Evolutionary conservation across 1,140 invertebrate species (phyloP).

Genomic region (Panagrolaimus sp.): DNA sequence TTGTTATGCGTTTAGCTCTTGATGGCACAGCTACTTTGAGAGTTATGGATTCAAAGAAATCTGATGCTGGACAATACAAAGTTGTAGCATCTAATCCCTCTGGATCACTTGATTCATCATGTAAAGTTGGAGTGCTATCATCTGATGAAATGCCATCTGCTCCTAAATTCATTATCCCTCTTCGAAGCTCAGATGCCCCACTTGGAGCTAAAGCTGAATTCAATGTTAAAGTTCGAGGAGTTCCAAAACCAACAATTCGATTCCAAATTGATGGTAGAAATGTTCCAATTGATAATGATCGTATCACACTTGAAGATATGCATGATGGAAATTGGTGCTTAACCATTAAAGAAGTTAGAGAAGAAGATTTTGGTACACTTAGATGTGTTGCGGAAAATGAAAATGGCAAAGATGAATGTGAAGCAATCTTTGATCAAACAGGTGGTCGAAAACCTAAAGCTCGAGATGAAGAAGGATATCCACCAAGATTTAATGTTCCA

Average conservation of each 20-base stretch:
- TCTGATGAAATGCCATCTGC: constrained; percentile 41
- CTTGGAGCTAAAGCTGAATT: constrained; percentile 49
- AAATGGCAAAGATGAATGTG: constrained; percentile 59
- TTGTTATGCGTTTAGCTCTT: constrained; percentile 71
- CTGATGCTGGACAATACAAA: constrained; percentile 75
- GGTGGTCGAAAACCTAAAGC: constrained; percentile 24
- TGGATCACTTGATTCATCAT: constrained; percentile 30
- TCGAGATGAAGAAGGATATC: constrained; percentile 44
- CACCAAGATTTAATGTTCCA: constrained; percentile 56
- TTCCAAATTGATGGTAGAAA: constrained; percentile 49
- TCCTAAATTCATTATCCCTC: constrained; percentile 55
- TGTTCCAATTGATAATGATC: constrained; percentile 28
- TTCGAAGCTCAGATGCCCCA: constrained; percentile 34
- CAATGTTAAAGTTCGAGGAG: constrained; percentile 53
- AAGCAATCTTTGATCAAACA: constrained; percentile 47
- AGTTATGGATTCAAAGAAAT: constrained; percentile 65
- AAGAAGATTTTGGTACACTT: constrained; percentile 60
- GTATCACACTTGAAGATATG: constrained; percentile 50
- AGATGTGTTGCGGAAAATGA: constrained; percentile 59
- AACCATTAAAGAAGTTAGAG: constrained; percentile 55
- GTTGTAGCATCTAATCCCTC: constrained; percentile 54
- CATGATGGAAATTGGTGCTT: constrained; percentile 51
- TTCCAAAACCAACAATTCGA: constrained; percentile 44
- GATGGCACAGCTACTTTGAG: constrained; percentile 73
- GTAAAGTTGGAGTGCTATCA: constrained; percentile 39